Base-by-base conservation (phyloP, 2,888 invertebrate species). In the Tenthredo distinguenda region DNA sequence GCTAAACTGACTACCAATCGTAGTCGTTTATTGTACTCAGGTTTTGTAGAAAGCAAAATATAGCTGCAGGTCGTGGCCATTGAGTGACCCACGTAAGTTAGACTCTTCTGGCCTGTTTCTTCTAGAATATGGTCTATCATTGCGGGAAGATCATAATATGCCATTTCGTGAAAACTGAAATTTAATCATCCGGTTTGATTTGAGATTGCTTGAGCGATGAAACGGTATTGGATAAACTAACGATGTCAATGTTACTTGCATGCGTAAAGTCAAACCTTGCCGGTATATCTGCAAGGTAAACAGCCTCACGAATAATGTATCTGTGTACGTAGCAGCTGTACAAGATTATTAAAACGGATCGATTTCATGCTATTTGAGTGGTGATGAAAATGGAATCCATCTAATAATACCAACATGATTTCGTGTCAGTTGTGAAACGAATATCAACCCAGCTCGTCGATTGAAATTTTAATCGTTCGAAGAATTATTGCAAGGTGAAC, bases 61-160 rank as follows among this genome's bases (percentile, higher is more conserved):
- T 96, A 96, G 87, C 96, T 95, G 88, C 96, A 94, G 0, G 97
- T 96, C 0, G 97, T 97, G 1, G 98, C 99, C 96, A 99, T 98
- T 0, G 98, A 98, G 93, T 99, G 98, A 0, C 99, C 99, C 68
- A 98, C 94, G 92, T 98, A 99, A 89, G 96, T 95, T 55, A 97
- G 91, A 65, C 95, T 94, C 9, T 93, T 89, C 87, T 94, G 94
- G 0, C 94, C 94, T 0, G 96, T 96, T 10, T 88, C 89, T 10
- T 94, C 92, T 76, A 96, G 92, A 1, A 96, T 94, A 89, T 97
- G 96, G 91, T 98, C 96, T 86, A 99, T 96, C 90, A 96, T 96
- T 0, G 97, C 97, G 9, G 98, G 98, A 84, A 99, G 91, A 93
- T 99, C 99, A 90, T 96, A 96, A 55, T 96, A 93, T 0, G 96